Percentiles rank a stretch among this genome's conserved stretches.
phyloP scores from a whole-genome alignment of 2,797 vertebrate species.

The Lacerta viridis region DNA sequence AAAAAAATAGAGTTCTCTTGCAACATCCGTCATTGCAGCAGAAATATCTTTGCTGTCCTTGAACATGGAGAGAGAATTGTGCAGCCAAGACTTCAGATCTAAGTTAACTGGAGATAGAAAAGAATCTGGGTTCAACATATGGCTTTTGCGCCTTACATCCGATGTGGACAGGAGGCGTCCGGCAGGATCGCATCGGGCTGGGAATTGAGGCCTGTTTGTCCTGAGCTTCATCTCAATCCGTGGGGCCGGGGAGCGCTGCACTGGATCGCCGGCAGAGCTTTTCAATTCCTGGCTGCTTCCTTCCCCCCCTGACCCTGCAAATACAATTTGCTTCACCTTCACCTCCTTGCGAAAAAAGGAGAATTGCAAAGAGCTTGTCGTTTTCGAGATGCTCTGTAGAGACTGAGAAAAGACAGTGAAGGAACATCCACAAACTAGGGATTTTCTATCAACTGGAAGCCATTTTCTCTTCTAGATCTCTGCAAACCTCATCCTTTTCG shows the following conservation, averaged over 20 bases:
- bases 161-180: not conserved
- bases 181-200: not conserved
- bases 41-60: conserved; percentile 49
- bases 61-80: not conserved
- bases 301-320: too few relatives aligned
- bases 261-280: too few relatives aligned
- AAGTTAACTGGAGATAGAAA: conserved; percentile 49
- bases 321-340: not conserved
- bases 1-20: conserved; percentile 82
- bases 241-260: too few relatives aligned
- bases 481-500: not conserved
- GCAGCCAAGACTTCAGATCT: conserved; percentile 59
- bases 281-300: too few relatives aligned
- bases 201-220: not conserved
- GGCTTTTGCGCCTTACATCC: conserved; percentile 76
- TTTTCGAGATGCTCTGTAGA: not conserved
- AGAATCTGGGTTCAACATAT: conserved; percentile 71
- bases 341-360: not conserved
- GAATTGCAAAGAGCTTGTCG: not conserved
- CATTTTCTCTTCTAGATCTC: not conserved
- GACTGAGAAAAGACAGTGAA: too few relatives aligned
- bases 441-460: not conserved
- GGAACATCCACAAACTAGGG: too few relatives aligned
- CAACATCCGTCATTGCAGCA: conserved; percentile 45
- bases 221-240: too few relatives aligned